Base-by-base conservation (phyloP, 2,797 vertebrate species). In the Pelobates cultripes region DNA sequence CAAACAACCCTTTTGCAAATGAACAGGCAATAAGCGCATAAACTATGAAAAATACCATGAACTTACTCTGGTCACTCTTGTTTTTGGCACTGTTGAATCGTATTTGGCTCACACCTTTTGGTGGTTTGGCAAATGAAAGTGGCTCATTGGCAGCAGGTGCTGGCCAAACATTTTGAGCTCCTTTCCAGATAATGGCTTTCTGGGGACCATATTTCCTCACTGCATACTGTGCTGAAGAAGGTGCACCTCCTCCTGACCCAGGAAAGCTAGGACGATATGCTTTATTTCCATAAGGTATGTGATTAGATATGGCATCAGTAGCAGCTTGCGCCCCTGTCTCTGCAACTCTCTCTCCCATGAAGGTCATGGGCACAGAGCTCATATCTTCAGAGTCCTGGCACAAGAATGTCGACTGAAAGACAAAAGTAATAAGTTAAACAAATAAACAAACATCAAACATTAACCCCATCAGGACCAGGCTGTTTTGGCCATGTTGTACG, bases 351-450 rank as follows among this genome's bases (percentile, higher is more conserved):
- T 88, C 77, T 70, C 86, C 84, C 82, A 87, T 79, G 17, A 89
- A 47, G 0, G 88, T 85, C 74, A 87, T 2, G 7, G 90, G 89
- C 70, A 86, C 3, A 42, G 89, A 60, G n/a, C 78, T 43, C 3
- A 77, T 5, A 7, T 43, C 2, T 0, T 57, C 84, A 14, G 73
- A 0, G 7, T 88, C 85, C 47, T 71, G 87, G 64, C 45, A 75
- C 12, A 70, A 0, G 47, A 51, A 6, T 51, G 47, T 6, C 5
- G 47, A 51, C 47, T 51, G 10, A 10, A 51, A 51, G 10, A 51
- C 5, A 51, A 6, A 51, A 51, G 47, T 28, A 28, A 28, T 28
- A 28, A 28, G 28, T 28, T 28, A 28, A 28, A 28, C 28, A 28
- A 28, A 2, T 28, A 28, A 28, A 28, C 28, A 28, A 28, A 28